A percentile compares a stretch with the other conserved stretches of the same genome.
phyloP scores from a whole-genome alignment of 1,140 invertebrate genomes.

The Drosophila sp. region DNA sequence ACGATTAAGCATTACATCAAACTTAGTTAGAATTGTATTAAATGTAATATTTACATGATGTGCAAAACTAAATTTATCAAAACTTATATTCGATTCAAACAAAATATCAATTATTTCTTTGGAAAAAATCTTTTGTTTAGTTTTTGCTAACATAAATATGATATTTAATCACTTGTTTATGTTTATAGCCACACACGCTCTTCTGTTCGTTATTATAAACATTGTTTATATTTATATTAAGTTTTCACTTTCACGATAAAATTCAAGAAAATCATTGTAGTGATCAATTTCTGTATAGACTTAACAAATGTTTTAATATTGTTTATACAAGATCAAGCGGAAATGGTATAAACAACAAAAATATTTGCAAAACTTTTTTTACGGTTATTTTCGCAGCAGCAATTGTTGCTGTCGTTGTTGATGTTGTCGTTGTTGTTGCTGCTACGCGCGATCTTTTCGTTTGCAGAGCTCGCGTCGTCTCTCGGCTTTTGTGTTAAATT shows the following conservation, averaged over 20 bases:
- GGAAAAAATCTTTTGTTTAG: not conserved
- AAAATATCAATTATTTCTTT: too few species aligned
- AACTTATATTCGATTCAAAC: not conserved
- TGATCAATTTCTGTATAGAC: constrained; percentile 4
- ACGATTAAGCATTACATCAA: constrained; percentile 17
- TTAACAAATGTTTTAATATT: constrained; percentile 29
- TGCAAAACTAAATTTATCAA: not conserved
- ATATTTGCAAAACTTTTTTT: constrained; percentile 52
- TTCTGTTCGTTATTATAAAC: constrained; percentile 14
- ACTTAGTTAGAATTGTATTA: too few species aligned
- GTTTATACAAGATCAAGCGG: constrained; percentile 70
- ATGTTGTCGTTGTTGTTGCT: constrained; percentile 50
- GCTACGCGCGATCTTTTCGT: constrained; percentile 30
- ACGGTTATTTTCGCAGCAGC: constrained; percentile 43
- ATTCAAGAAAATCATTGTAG: constrained; percentile 2
- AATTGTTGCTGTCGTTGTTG: constrained; percentile 40
- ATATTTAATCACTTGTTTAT: constrained; percentile 17
- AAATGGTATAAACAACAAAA: constrained; percentile 47
- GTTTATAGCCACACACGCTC: constrained; percentile 1
- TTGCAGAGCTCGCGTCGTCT: constrained; percentile 46
- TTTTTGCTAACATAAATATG: constrained; percentile 2
- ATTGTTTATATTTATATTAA: constrained; percentile 9
- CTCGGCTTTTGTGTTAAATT: constrained; percentile 55
- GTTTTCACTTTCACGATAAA: constrained; percentile 28
- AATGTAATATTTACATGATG: too few species aligned